Evolutionary conservation across 1,140 invertebrate genomes (phyloP), one percentile per base, ranked within the genome.

Genomic region (Drosophila sucinea): DNA sequence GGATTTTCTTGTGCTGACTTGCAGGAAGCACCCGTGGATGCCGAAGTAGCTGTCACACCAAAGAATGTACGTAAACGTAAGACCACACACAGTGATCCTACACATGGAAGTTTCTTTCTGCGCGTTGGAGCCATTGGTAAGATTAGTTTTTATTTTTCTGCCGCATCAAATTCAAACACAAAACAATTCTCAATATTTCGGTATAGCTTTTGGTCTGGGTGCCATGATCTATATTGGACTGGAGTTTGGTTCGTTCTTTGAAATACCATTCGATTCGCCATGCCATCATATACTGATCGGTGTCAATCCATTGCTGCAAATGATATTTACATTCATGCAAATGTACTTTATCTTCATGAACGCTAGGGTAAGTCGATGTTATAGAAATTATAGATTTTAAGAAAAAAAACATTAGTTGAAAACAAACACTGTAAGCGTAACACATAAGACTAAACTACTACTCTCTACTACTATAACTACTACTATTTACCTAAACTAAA

Each of bases 261-360:
- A 98, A 93, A 95, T 98, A 61, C 97, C 96, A n/a, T 95, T 96
- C 76, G 95, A 94, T 64, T 98, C 97, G 27, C 96, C 96, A 1
- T 98, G 97, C 89, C 97, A 98, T 93, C 96, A 97, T 85, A 97
- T 98, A 62, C 93, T 98, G 54, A 95, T 96, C 74, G 97, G 96
- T 27, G 94, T 99, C n/a, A 98, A 98, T 93, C 97, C 97, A 32
- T 93, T 98, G 72, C 94, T 99, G 6, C 98, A 99, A 90, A 97
- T 99, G 95, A 95, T 98, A 35, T 99, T 99, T 93, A 98, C 98
- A 10, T 99, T 99, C 90, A 98, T 98, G 95, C 98, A 99, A 93
- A 98, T 99, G 97, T 99, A 99, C 90, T 99, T 99, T 91, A 98
- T 99, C 90, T 99, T 99, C 93, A 98, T 98, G 95, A 99, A 99